Conservation (phyloP, 2,888 invertebrate species). For the Suillia variegata region DNA sequence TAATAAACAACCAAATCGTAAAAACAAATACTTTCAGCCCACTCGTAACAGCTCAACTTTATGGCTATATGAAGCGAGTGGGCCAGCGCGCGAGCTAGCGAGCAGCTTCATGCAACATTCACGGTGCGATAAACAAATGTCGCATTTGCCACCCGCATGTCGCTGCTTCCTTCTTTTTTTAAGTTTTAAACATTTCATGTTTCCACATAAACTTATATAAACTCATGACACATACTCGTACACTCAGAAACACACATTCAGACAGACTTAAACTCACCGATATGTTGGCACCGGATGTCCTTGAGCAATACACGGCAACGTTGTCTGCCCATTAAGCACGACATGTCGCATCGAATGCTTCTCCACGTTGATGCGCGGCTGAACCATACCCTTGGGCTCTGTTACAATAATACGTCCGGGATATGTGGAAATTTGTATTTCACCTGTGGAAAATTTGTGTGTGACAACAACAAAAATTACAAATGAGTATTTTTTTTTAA, state of each 20-base stretch:
- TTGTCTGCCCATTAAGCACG: slow-evolving; percentile 74
- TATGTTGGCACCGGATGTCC: slow-evolving; percentile 81
- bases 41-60: no score
- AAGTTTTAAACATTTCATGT: background rate
- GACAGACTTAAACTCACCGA: slow-evolving; percentile 64
- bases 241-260: slow-evolving; percentile 1
- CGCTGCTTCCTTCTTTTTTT: background rate
- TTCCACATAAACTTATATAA: no score
- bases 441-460: slow-evolving; percentile 59
- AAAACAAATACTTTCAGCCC: no score
- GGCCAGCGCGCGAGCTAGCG: no score
- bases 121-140: background rate
- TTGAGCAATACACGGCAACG: slow-evolving; percentile 79
- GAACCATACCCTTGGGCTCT: slow-evolving; percentile 77
- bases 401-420: slow-evolving; percentile 69
- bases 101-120: no score
- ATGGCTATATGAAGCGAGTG: no score
- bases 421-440: slow-evolving; percentile 71
- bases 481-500: background rate
- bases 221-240: slow-evolving; percentile 1
- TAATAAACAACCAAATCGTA: no score
- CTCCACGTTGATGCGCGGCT: slow-evolving; percentile 75
- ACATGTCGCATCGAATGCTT: slow-evolving; percentile 72
- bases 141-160: background rate
- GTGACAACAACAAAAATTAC: background rate